Percentiles rank a stretch among this genome's conserved stretches.
These are phyloP conservation scores for Epizoanthus fatuus DNA, from an alignment of 92 coral and sea anemone species.

Conservation along the genomic window DNA sequence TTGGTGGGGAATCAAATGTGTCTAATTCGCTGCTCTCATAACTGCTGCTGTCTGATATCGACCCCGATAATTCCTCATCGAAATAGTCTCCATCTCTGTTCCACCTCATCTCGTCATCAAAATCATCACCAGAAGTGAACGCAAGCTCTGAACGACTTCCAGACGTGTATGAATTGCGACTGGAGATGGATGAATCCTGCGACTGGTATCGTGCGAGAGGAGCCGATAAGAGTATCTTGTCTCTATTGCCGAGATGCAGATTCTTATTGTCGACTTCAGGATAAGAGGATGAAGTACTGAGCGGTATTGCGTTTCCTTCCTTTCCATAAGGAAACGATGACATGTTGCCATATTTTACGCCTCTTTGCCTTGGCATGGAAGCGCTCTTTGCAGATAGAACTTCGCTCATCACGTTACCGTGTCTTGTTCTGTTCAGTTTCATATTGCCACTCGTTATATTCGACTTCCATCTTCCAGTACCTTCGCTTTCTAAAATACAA, in stretches of 20 bases:
- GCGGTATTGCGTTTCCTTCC: not conserved
- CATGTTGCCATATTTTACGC: too few relatives aligned
- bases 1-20: conserved; percentile 1
- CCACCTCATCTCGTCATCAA: not conserved
- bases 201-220: not conserved
- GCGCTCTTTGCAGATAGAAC: not conserved
- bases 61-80: not conserved
- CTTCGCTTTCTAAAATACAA: not conserved
- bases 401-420: too few relatives aligned
- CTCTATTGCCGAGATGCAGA: not conserved
- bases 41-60: not conserved
- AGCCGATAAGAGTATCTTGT: not conserved
- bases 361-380: not conserved
- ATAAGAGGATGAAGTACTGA: not conserved
- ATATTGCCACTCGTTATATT: not conserved
- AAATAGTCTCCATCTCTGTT: not conserved
- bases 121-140: not conserved
- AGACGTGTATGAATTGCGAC: conserved; percentile 10
- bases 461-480: not conserved
- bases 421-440: not conserved
- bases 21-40: not conserved
- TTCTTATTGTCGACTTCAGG: conserved; percentile 10
- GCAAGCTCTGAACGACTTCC: conserved; percentile 9
- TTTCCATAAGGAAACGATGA: not conserved
- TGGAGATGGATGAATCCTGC: not conserved